phyloP scores from a whole-genome alignment of 2,113 vertebrate species.

The Protobothrops mucrosquamatus region DNA sequence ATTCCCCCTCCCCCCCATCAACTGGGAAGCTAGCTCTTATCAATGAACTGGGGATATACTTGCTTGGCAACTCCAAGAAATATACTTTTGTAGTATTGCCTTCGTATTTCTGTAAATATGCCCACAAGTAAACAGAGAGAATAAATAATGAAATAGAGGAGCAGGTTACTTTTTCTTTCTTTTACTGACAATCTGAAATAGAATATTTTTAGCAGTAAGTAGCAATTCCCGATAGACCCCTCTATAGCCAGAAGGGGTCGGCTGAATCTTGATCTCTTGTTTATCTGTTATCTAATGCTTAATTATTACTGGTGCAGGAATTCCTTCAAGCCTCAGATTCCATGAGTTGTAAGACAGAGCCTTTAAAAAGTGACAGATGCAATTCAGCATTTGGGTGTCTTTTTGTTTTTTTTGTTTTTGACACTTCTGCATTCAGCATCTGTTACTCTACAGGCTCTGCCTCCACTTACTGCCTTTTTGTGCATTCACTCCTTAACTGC shows the following conservation, averaged over 20 bases:
- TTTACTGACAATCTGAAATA: neutral
- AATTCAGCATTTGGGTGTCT: neutral
- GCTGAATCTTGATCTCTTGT: neutral
- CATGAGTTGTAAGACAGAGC: neutral
- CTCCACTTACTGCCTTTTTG: neutral
- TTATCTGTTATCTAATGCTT: neutral
- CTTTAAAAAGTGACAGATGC: neutral
- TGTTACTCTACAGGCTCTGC: neutral
- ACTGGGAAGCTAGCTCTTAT: neutral
- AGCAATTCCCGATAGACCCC: neutral
- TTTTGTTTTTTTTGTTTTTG: neutral
- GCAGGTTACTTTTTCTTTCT: neutral
- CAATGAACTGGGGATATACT: neutral
- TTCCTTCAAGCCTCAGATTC: neutral
- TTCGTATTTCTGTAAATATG: neutral
- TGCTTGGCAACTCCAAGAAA: neutral
- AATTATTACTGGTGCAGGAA: neutral
- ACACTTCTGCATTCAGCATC: neutral
- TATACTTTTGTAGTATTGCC: neutral
- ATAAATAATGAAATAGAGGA: neutral
- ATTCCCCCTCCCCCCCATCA: neutral
- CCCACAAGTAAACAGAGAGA: neutral
- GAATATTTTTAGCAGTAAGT: neutral
- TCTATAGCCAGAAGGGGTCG: neutral
- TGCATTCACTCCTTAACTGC: neutral